Percentiles rank a stretch among this genome's conserved stretches.
Conservation (phyloP, 30 jellyfish, hydroid and myxozoan genomes). For the Pelagia noctiluca region DNA sequence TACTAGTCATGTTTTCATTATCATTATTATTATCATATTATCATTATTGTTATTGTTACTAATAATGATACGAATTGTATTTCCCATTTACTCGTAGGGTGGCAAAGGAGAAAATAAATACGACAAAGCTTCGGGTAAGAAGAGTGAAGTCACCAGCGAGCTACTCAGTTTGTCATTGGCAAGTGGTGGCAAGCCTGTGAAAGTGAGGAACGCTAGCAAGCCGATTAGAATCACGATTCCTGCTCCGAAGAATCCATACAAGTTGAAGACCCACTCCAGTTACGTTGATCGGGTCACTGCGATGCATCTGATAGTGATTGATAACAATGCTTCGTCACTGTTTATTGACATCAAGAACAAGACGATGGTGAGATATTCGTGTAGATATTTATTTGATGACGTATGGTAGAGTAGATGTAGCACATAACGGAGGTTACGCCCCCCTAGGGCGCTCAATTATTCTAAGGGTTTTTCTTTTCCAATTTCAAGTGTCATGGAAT, state of each 20-base stretch:
- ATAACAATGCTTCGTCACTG: constrained; percentile 51
- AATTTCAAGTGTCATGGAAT: too few relatives aligned
- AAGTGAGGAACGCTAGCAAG: constrained; percentile 33
- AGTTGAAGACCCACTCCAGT: neutral
- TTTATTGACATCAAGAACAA: constrained; percentile 27
- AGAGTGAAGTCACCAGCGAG: constrained; percentile 33
- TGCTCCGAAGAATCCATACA: constrained; percentile 53
- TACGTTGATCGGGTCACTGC: constrained; percentile 32
- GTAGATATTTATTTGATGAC: too few relatives aligned
- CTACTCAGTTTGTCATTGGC: constrained; percentile 50
- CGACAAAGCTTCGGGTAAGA: constrained; percentile 24
- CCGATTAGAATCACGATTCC: constrained; percentile 34
- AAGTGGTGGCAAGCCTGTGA: constrained; percentile 32
- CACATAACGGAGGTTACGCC: too few relatives aligned
- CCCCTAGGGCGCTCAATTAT: too few relatives aligned
- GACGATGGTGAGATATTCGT: constrained; percentile 39
- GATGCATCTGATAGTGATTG: constrained; percentile 20
- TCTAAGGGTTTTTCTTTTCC: too few relatives aligned
- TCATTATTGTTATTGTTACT: too few relatives aligned
- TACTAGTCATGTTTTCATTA: neutral
- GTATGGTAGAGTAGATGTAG: too few relatives aligned
- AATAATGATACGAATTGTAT: too few relatives aligned
- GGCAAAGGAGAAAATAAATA: constrained; percentile 61
- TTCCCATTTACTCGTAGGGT: constrained; percentile 29
- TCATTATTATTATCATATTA: too few relatives aligned